A percentile compares a stretch with the other conserved stretches of the same genome.
Evolutionary conservation across 2,888 invertebrate genomes (phyloP).

Genomic region (Tenthredo livida): DNA sequence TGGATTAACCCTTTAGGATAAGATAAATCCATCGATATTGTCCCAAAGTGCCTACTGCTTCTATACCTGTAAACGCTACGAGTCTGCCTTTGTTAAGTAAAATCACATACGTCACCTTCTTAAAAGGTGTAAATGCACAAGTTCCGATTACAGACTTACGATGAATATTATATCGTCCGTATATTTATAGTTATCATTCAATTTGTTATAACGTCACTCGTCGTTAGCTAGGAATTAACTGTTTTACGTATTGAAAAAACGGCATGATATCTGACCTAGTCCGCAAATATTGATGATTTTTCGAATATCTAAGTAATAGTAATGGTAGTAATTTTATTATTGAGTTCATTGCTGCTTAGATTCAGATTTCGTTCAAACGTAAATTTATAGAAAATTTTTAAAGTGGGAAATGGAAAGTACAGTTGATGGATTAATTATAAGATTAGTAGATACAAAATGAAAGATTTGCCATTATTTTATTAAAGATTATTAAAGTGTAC

Average conservation of each 20-base stretch:
- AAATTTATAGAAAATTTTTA: neutral
- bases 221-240: conserved; percentile 9
- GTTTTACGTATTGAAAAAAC: neutral
- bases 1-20: conserved; percentile 71
- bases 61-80: conserved; percentile 48
- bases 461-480: neutral
- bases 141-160: conserved; percentile 32
- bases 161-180: neutral
- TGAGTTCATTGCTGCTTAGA: neutral
- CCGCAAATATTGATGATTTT: conserved; percentile 1
- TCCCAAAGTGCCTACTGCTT: conserved; percentile 74
- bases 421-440: neutral
- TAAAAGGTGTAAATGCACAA: conserved; percentile 43
- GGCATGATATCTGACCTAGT: neutral
- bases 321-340: neutral
- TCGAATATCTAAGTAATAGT: neutral
- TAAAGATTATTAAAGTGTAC: neutral
- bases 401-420: neutral
- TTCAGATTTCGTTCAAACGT: neutral
- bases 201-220: neutral
- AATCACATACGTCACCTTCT: neutral
- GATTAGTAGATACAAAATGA: neutral
- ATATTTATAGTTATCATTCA: neutral
- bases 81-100: conserved; percentile 50
- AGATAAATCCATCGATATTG: conserved; percentile 66